phyloP scores from a whole-genome alignment of 53 echinoderm and acorn worm genomes.

The Henricia sp. region DNA sequence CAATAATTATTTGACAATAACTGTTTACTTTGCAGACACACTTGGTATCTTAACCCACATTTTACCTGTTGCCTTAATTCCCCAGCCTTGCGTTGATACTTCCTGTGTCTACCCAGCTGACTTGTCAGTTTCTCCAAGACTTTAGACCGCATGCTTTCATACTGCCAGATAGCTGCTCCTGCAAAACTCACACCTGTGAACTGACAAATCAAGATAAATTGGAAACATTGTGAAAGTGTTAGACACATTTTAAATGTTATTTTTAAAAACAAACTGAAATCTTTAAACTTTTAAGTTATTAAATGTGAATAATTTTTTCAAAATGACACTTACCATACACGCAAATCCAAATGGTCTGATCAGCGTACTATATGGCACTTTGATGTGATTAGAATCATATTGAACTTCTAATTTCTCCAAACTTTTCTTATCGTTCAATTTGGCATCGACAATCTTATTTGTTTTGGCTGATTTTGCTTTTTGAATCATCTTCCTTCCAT shows the following conservation, averaged over 20 bases:
- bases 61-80: conserved; percentile 78
- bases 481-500: conserved; percentile 11
- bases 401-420: conserved; percentile 77
- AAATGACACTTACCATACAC: conserved; percentile 77
- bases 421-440: conserved; percentile 66
- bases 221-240: neutral
- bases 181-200: conserved; percentile 89
- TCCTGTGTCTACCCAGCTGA: conserved; percentile 61
- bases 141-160: conserved; percentile 82
- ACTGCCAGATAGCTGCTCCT: conserved; percentile 95
- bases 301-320: neutral
- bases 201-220: conserved; percentile 50
- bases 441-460: conserved; percentile 74
- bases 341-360: conserved; percentile 91
- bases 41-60: neutral
- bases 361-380: conserved; percentile 70
- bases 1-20: neutral
- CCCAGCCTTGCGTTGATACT: conserved; percentile 65
- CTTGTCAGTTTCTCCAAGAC: conserved; percentile 64
- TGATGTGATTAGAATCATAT: conserved; percentile 58
- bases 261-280: too few species aligned
- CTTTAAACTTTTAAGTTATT: too few species aligned
- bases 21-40: neutral
- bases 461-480: conserved; percentile 16
- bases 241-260: neutral